phyloP scores from a whole-genome alignment of 2,113 vertebrate genomes.

The Agelaius phoeniceus region DNA sequence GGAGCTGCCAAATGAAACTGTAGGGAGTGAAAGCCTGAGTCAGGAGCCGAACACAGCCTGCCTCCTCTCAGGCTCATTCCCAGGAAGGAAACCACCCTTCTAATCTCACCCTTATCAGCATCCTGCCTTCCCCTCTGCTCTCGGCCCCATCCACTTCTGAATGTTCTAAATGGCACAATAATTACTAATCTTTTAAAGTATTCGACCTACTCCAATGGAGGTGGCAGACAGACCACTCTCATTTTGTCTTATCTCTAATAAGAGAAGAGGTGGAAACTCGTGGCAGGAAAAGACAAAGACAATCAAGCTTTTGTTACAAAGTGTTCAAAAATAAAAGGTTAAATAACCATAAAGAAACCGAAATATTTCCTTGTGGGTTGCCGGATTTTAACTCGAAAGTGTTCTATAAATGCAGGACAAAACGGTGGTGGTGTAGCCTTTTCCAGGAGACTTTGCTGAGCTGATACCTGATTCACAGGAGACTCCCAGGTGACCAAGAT shows the following conservation, averaged over 20 bases:
- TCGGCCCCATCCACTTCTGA: background rate
- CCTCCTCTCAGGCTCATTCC: background rate
- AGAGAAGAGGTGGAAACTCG: fast-evolving
- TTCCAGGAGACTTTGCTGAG: background rate
- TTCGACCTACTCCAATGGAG: fast-evolving
- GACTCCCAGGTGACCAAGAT: background rate
- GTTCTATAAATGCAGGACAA: background rate
- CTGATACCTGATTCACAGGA: background rate
- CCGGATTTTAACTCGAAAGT: background rate
- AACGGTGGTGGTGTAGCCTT: background rate
- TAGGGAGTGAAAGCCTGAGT: background rate
- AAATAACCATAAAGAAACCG: background rate
- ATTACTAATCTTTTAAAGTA: background rate
- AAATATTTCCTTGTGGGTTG: background rate
- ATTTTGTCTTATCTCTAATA: too few relatives aligned
- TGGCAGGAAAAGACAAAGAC: background rate
- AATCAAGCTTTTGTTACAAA: background rate
- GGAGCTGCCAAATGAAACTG: background rate
- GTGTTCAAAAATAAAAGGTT: background rate
- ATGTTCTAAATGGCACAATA: background rate
- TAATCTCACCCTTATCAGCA: background rate
- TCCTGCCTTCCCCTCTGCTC: background rate
- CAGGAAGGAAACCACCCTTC: background rate
- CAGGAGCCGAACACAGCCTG: background rate
- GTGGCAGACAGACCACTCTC: background rate